These are phyloP conservation scores for Pyrocephalus nanus DNA, from an alignment of 2,797 vertebrate species.

Conservation along the genomic window DNA sequence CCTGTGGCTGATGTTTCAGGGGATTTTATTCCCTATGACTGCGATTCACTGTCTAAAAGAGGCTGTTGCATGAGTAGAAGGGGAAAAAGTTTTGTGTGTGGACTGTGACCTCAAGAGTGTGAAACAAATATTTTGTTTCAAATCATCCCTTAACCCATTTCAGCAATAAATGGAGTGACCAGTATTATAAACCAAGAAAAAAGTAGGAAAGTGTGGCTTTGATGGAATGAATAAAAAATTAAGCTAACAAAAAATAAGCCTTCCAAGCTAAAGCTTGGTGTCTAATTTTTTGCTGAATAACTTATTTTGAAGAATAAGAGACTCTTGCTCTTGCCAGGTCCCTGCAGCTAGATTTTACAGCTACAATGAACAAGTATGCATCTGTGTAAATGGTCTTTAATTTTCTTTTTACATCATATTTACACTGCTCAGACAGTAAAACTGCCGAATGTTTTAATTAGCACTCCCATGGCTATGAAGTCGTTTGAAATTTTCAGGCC, in stretches of 20 bases:
- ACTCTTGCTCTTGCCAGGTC: background rate
- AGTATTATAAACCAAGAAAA: background rate
- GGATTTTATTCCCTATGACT: constrained; percentile 4
- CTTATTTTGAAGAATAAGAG: constrained; percentile 13
- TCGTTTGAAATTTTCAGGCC: constrained; percentile 2
- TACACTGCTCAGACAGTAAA: constrained; percentile 55
- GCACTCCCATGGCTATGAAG: constrained; percentile 35
- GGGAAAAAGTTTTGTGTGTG: background rate
- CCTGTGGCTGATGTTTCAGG: constrained; percentile 14
- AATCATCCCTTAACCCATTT: constrained; percentile 13
- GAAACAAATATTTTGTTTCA: constrained; percentile 52
- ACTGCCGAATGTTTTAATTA: constrained; percentile 61
- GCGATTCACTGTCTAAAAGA: background rate
- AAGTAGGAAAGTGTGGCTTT: background rate
- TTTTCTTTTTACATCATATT: constrained; percentile 60
- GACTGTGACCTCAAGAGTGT: constrained; percentile 16
- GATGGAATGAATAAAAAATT: constrained; percentile 13
- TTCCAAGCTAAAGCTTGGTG: background rate
- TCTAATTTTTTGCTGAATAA: constrained; percentile 21
- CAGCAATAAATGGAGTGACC: background rate
- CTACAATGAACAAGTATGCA: constrained; percentile 54
- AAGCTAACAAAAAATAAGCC: background rate
- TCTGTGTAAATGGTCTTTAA: constrained; percentile 57
- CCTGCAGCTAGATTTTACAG: constrained; percentile 60
- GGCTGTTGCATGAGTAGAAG: background rate